These are phyloP conservation scores for Corydoras maculifer DNA, from an alignment of 2,113 vertebrate genomes.

Conservation along the genomic window DNA sequence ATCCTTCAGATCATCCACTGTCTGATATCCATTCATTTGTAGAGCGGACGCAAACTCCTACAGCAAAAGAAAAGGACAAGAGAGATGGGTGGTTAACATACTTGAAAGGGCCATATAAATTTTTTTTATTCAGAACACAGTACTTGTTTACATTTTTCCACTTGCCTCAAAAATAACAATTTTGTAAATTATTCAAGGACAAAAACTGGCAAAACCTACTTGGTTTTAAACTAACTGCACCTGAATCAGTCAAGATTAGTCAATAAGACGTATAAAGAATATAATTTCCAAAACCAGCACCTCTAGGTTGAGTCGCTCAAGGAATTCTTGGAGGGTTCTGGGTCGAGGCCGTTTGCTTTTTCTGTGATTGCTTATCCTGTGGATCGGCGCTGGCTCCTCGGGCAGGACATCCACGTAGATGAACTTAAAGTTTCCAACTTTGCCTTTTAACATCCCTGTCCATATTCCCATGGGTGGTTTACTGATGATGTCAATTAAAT, in stretches of 20 bases:
- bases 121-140: too few relatives aligned
- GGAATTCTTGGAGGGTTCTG: conserved; percentile 73
- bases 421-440: conserved; percentile 89
- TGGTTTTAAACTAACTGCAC: neutral
- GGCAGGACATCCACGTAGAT: conserved; percentile 81
- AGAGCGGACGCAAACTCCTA: conserved; percentile 78
- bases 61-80: neutral
- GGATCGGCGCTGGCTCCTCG: conserved; percentile 61
- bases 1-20: conserved; percentile 77
- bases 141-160: too few relatives aligned
- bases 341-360: conserved; percentile 57
- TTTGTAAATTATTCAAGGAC: too few relatives aligned
- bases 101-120: neutral
- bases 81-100: neutral
- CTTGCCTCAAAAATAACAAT: too few relatives aligned
- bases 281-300: conserved; percentile 5
- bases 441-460: conserved; percentile 84
- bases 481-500: conserved; percentile 85
- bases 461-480: conserved; percentile 91
- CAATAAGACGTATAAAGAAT: neutral
- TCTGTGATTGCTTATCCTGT: conserved; percentile 52
- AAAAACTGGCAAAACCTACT: neutral
- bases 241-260: neutral
- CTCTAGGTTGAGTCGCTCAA: conserved; percentile 55
- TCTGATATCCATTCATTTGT: conserved; percentile 81